Evolutionary conservation across 2,797 vertebrate species (phyloP).

Genomic region (Chaetodon trifasciatus): DNA sequence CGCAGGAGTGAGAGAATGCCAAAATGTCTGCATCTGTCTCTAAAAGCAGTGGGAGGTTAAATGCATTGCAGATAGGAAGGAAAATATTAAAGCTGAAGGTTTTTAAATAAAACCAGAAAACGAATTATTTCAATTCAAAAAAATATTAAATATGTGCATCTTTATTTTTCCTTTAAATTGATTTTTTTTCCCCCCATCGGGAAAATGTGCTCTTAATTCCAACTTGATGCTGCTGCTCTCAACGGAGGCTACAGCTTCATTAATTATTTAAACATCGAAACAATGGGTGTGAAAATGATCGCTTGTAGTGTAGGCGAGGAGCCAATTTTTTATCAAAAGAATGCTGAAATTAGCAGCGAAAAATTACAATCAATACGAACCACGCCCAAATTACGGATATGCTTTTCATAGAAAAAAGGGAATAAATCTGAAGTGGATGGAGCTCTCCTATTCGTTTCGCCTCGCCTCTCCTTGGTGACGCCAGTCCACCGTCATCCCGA

Average conservation of each 20-base stretch:
- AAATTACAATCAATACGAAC: conserved; percentile 54
- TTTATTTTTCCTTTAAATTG: conserved; percentile 1
- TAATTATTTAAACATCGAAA: conserved; percentile 72
- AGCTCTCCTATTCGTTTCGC: conserved; percentile 80
- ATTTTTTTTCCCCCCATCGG: neutral
- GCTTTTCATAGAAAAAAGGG: conserved; percentile 47
- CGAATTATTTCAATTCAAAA: conserved; percentile 17
- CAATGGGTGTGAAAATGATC: conserved; percentile 64
- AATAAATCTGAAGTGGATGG: conserved; percentile 60
- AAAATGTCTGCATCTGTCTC: conserved; percentile 50
- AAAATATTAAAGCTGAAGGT: neutral
- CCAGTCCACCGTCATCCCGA: conserved; percentile 82
- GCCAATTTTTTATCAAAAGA: conserved; percentile 27
- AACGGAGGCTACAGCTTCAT: conserved; percentile 47
- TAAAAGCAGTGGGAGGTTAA: conserved; percentile 35
- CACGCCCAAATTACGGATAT: conserved; percentile 73
- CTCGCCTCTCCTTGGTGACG: conserved; percentile 86
- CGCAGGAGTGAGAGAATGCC: conserved; percentile 58
- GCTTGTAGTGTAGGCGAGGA: conserved; percentile 40
- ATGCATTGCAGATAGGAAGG: neutral
- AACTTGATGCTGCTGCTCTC: conserved; percentile 11
- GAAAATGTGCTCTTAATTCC: conserved; percentile 19
- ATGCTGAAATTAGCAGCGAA: conserved; percentile 46
- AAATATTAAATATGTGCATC: neutral
- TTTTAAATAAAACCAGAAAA: conserved; percentile 33